Evolutionary conservation across 2,113 vertebrate genomes (phyloP).

Genomic region (Phylloscopus trochiloides): DNA sequence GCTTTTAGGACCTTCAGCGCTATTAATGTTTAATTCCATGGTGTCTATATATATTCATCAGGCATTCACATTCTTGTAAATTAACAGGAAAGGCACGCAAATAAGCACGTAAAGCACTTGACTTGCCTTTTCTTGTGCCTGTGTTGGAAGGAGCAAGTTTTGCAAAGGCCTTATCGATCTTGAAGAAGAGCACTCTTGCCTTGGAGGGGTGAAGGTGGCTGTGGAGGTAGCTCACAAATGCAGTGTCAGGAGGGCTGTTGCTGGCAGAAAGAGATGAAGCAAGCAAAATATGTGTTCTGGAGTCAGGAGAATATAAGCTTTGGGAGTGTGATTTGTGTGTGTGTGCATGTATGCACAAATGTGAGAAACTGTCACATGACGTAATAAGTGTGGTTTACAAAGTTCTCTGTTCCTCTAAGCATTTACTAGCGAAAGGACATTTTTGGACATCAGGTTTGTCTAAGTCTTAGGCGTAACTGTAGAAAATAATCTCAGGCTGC

Average conservation of each 20-base stretch:
- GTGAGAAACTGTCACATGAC: accelerated
- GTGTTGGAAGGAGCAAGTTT: not conserved
- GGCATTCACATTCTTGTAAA: not conserved
- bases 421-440: not conserved
- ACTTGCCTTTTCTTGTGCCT: not conserved
- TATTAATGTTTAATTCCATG: conserved; percentile 11
- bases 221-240: not conserved
- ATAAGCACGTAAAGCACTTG: not conserved
- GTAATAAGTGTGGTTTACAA: not conserved
- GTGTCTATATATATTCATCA: not conserved
- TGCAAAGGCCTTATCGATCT: not conserved
- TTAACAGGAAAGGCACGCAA: not conserved
- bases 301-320: not conserved
- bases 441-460: not conserved
- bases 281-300: not conserved
- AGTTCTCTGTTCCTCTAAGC: not conserved
- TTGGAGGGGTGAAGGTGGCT: not conserved
- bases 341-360: accelerated
- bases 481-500: not conserved
- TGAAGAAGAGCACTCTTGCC: not conserved
- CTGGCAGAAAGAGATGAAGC: not conserved
- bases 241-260: accelerated
- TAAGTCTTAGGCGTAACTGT: not conserved
- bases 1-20: not conserved
- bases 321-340: not conserved